Evolutionary conservation across 2,797 vertebrate species (phyloP).

Genomic region (Pteropus rufus): DNA sequence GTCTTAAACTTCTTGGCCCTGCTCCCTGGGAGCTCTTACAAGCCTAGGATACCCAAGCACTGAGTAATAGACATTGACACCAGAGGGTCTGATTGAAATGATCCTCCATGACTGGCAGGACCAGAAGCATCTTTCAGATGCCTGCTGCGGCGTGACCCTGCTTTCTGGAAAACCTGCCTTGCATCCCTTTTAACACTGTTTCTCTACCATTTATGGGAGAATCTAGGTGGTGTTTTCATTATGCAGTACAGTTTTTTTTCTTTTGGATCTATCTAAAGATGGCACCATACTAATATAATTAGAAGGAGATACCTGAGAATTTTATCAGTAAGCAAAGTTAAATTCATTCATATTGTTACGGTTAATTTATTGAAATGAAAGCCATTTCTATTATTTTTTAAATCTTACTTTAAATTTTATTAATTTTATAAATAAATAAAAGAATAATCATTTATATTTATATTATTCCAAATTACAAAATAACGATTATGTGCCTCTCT

Average conservation of each 20-base stretch:
- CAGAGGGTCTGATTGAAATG: background rate
- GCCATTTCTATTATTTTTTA: background rate
- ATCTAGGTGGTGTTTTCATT: background rate
- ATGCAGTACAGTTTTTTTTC: background rate
- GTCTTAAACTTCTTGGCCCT: background rate
- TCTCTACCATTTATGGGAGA: background rate
- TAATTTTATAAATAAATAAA: background rate
- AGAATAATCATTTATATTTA: background rate
- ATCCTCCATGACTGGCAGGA: background rate
- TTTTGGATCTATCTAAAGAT: background rate
- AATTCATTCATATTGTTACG: constrained; percentile 28
- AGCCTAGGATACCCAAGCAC: background rate
- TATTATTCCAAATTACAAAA: background rate
- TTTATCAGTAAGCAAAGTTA: constrained; percentile 41
- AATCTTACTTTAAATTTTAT: background rate
- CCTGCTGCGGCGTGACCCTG: background rate
- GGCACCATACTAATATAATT: background rate
- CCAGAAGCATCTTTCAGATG: background rate
- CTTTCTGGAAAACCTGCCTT: background rate
- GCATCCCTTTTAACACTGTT: background rate
- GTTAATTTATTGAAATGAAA: constrained; percentile 64
- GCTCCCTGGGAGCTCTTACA: background rate
- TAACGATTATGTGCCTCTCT: background rate
- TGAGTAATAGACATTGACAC: background rate
- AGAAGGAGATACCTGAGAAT: background rate